Evolutionary conservation across 2,888 invertebrate species (phyloP).

Genomic region (Clanis bilineata): DNA sequence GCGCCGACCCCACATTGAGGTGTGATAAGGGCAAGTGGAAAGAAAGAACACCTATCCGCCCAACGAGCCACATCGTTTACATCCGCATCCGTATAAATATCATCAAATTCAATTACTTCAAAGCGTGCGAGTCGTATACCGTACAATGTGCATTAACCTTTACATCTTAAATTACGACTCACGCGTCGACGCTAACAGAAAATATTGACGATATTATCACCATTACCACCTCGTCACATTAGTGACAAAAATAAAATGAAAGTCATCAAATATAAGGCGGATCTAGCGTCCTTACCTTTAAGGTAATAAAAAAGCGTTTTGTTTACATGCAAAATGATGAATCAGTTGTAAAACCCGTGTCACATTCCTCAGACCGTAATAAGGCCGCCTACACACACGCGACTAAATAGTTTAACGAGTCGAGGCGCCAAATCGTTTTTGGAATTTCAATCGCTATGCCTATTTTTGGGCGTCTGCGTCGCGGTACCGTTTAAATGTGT

Average conservation of each 20-base stretch:
- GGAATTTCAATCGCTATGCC: not conserved
- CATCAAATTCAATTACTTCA: too few relatives aligned
- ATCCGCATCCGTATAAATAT: too few relatives aligned
- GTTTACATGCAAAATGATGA: constrained; percentile 67
- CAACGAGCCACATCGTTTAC: too few relatives aligned
- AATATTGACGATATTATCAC: not conserved
- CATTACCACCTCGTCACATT: not conserved
- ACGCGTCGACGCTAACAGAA: not conserved
- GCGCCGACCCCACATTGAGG: too few relatives aligned
- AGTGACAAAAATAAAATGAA: not conserved
- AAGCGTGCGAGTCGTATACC: too few relatives aligned
- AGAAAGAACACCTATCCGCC: too few relatives aligned
- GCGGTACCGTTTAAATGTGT: not conserved
- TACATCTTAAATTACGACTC: too few relatives aligned
- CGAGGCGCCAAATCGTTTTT: constrained; percentile 13
- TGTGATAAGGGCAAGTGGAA: too few relatives aligned
- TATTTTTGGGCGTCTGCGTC: not conserved
- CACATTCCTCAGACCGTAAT: constrained; percentile 55
- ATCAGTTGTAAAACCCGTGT: constrained; percentile 66
- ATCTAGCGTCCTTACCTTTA: constrained; percentile 46
- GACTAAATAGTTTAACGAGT: constrained; percentile 14
- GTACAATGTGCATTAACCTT: too few relatives aligned
- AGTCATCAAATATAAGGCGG: constrained; percentile 44
- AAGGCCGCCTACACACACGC: constrained; percentile 48
- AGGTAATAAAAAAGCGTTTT: constrained; percentile 53